Conservation (phyloP, 2,888 invertebrate species). For the Amblyjoppa proteus region DNA sequence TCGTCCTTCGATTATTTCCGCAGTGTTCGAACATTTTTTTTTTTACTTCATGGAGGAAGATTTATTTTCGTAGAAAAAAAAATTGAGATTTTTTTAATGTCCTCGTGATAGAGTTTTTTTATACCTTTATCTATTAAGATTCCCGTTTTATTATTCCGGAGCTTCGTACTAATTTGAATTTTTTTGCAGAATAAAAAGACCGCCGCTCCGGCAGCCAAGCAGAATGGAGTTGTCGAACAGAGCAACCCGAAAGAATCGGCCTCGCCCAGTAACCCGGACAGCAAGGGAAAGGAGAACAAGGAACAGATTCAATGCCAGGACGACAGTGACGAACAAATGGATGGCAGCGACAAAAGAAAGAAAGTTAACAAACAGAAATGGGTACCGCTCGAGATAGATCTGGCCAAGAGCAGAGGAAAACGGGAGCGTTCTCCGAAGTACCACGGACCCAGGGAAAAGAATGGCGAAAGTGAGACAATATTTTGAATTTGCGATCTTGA, state of each 20-base stretch:
- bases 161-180: constrained; percentile 9
- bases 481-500: constrained; percentile 15
- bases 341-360: constrained; percentile 84
- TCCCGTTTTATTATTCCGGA: not conserved
- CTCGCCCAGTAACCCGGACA: constrained; percentile 73
- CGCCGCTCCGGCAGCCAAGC: constrained; percentile 81
- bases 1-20: constrained; percentile 49
- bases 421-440: constrained; percentile 87
- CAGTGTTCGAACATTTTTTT: constrained; percentile 54
- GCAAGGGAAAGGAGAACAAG: constrained; percentile 82
- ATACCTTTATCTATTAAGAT: not conserved
- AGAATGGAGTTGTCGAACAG: constrained; percentile 84
- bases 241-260: constrained; percentile 75
- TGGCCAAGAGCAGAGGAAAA: constrained; percentile 89
- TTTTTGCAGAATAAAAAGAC: constrained; percentile 76
- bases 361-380: constrained; percentile 91
- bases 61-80: not conserved
- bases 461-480: constrained; percentile 79
- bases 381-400: constrained; percentile 96
- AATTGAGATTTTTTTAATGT: no score
- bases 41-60: not conserved
- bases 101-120: not conserved
- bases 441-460: constrained; percentile 81
- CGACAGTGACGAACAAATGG: constrained; percentile 84
- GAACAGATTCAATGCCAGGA: constrained; percentile 83